Conservation (phyloP, 2,888 invertebrate genomes). For the Philopedon plagiatum region DNA sequence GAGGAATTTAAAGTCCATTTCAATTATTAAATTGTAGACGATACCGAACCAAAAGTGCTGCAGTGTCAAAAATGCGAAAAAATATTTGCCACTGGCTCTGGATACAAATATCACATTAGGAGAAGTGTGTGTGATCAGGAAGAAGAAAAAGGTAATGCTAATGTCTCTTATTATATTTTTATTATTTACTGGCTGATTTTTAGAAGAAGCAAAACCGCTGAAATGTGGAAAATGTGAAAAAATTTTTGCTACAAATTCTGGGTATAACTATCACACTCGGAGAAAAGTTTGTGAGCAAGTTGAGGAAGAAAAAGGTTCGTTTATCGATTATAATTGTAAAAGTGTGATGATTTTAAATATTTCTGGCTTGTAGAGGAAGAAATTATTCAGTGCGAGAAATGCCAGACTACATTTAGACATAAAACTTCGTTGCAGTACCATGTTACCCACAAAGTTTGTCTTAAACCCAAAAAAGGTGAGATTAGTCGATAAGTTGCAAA, state of each 20-base stretch:
- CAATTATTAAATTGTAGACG: constrained; percentile 38
- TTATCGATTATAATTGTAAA: neutral
- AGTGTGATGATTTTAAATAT: neutral
- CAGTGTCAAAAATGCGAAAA: constrained; percentile 49
- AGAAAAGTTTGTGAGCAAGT: constrained; percentile 48
- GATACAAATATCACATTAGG: constrained; percentile 46
- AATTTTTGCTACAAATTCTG: constrained; percentile 45
- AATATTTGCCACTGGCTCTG: constrained; percentile 44
- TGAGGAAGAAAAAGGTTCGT: constrained; percentile 42
- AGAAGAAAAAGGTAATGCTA: constrained; percentile 33
- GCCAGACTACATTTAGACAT: constrained; percentile 43
- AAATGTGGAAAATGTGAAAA: constrained; percentile 40
- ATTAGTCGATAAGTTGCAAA: neutral
- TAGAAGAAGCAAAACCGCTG: constrained; percentile 37
- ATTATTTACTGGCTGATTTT: neutral
- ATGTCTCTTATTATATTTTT: neutral
- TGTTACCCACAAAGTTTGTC: constrained; percentile 41
- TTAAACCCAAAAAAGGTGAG: constrained; percentile 48
- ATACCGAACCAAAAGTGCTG: constrained; percentile 42
- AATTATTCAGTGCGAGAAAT: constrained; percentile 42
- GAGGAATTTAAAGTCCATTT: too few relatives aligned
- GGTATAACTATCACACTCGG: constrained; percentile 40
- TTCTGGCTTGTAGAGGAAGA: constrained; percentile 42
- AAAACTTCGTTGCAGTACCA: constrained; percentile 45
- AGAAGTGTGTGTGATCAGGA: constrained; percentile 49